phyloP scores from a whole-genome alignment of 2,797 vertebrate species.

The Brachyalestes nurse region DNA sequence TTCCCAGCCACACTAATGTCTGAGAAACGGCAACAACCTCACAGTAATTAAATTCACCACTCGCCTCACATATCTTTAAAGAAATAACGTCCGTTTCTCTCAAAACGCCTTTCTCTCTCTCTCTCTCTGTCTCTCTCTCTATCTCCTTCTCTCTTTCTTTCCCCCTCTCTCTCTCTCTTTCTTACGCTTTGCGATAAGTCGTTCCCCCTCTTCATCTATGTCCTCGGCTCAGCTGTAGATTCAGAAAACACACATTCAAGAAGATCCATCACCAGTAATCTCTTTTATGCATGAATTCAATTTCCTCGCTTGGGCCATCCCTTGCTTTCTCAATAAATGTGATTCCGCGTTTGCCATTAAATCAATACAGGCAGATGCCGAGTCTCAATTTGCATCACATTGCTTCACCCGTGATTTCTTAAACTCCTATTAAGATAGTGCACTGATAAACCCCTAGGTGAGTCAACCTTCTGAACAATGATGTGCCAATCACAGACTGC shows the following conservation, averaged over 20 bases:
- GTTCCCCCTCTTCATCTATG: conserved; percentile 51
- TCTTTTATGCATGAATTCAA: conserved; percentile 61
- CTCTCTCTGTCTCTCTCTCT: conserved; percentile 9
- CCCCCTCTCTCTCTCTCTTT: conserved; percentile 34
- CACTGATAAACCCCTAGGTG: conserved; percentile 34
- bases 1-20: conserved; percentile 82
- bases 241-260: conserved; percentile 53
- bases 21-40: conserved; percentile 78
- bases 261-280: conserved; percentile 60
- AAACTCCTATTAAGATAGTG: conserved; percentile 45
- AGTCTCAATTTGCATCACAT: conserved; percentile 55
- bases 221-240: conserved; percentile 46
- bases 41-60: conserved; percentile 86
- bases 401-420: conserved; percentile 40
- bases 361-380: conserved; percentile 35
- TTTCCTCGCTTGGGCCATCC: conserved; percentile 57
- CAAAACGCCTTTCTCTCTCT: neutral
- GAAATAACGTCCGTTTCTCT: conserved; percentile 59
- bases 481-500: conserved; percentile 38
- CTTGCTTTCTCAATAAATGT: conserved; percentile 51
- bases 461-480: conserved; percentile 28
- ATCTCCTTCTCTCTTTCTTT: neutral
- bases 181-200: conserved; percentile 68
- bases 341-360: conserved; percentile 58
- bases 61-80: conserved; percentile 72